Conservation (phyloP, 2,113 vertebrate genomes). For the Noturus placidus region DNA sequence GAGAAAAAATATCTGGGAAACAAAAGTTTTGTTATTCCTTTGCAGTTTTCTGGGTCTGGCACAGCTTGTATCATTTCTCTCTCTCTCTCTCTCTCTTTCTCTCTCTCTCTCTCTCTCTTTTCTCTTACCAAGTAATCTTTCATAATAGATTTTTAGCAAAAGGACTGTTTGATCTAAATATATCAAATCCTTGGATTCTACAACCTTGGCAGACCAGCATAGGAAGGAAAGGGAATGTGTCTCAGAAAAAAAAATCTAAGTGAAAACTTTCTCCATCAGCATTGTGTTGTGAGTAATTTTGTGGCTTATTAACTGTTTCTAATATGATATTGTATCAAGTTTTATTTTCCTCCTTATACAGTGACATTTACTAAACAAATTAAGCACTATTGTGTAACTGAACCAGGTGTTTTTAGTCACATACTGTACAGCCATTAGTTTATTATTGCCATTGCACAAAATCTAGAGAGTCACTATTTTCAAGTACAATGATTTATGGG, state of each 20-base stretch:
- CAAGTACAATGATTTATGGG: not conserved
- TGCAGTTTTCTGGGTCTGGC: not conserved
- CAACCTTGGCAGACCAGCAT: not conserved
- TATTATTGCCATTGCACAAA: not conserved
- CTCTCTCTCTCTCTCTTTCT: too few relatives aligned
- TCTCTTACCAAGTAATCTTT: not conserved
- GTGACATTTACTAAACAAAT: constrained; percentile 3
- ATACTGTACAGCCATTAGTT: not conserved
- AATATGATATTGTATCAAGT: not conserved
- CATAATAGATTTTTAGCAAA: not conserved
- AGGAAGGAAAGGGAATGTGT: not conserved
- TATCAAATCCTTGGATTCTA: constrained; percentile 35
- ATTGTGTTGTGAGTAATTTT: not conserved
- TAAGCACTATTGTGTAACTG: not conserved
- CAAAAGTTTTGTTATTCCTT: not conserved
- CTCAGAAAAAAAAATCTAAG: not conserved
- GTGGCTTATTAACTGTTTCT: not conserved
- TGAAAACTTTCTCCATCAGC: not conserved
- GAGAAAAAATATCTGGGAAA: constrained; percentile 30
- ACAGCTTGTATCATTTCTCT: not conserved
- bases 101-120: not conserved
- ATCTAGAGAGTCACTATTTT: constrained; percentile 12
- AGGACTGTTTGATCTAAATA: constrained; percentile 37
- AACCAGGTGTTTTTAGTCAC: constrained; percentile 20
- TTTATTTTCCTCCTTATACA: constrained; percentile 7